Base-by-base conservation (phyloP, 1,140 invertebrate genomes). In the Zaprionus vittiger region DNA sequence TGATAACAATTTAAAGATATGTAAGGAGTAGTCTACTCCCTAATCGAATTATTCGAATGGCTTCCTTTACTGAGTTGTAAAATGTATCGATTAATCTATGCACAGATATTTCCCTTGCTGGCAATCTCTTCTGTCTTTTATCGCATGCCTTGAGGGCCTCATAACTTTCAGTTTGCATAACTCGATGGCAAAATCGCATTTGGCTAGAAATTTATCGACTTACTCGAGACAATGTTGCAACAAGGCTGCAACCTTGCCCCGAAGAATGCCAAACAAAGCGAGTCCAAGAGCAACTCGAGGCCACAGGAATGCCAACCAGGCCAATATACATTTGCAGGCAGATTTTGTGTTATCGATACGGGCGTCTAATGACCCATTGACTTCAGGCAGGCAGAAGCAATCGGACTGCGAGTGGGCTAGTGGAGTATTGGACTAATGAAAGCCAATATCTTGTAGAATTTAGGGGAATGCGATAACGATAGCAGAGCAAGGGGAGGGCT, bases 381-480 rank as follows among this genome's bases (percentile, higher is more conserved):
- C 75, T 79, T 52, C 57, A 72, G 55, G 49, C 65, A 17, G 41
- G 41, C 41, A 9, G 41, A 4, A 47, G 54, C 52, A 41, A 15
- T 41, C 14, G 15, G 2, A 41, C 38, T 22, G 17, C n/a, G 5
- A n/a, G 28, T 61, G 5, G 15, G 6, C 12, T 20, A 11, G 17
- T 56, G 55, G 47, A 69, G 63, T 63, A 86, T 86, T 80, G 79
- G 66, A 70, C 71, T 87, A 87, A 87, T 87, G 83, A 87, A 87
- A 83, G 73, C 78, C 83, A 83, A 87, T 87, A 87, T 87, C 83
- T 87, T 87, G 49, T 80, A 87, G 77, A 86, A 72, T 76, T 76
- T 76, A 61, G 56, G 37, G 44, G 52, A 26, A 74, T 67, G 57
- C 73, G 67, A 68, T 74, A 76, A 75, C 66, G 11, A 6, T 11